Percentiles rank a stretch among this genome's conserved stretches.
phyloP scores from a whole-genome alignment of 2,797 vertebrate species.

The Oreochromis mossambicus region DNA sequence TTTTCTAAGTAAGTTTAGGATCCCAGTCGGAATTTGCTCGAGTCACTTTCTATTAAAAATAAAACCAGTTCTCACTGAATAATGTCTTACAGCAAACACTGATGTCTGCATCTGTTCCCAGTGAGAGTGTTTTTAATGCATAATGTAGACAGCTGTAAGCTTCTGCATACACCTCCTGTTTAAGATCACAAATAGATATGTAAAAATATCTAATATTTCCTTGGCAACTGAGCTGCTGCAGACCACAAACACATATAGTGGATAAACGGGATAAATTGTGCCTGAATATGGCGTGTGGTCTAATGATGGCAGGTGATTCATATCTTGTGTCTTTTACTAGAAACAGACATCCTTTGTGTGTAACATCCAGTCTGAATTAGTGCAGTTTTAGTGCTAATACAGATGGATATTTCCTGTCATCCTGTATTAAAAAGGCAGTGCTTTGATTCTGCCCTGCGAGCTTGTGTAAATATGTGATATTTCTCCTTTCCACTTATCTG shows the following conservation, averaged over 20 bases:
- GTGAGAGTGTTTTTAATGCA: slow-evolving; percentile 13
- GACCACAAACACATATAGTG: background rate
- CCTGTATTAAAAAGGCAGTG: background rate
- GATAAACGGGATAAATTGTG: background rate
- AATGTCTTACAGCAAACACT: slow-evolving; percentile 14
- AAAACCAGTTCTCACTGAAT: slow-evolving; percentile 4
- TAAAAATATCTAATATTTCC: slow-evolving; percentile 30
- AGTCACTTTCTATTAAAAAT: background rate
- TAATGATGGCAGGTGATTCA: background rate
- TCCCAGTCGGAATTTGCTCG: background rate
- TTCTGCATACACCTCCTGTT: slow-evolving; percentile 39
- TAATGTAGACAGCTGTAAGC: slow-evolving; percentile 34
- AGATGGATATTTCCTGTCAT: background rate
- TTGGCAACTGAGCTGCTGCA: background rate
- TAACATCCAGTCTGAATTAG: background rate
- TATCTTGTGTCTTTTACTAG: background rate
- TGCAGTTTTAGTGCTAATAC: background rate
- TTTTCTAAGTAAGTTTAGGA: background rate
- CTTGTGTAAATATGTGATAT: background rate
- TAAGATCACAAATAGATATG: slow-evolving; percentile 30
- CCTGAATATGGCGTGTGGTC: background rate
- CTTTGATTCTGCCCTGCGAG: background rate
- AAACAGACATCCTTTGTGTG: background rate
- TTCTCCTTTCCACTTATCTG: background rate
- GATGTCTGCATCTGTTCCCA: background rate